Base-by-base conservation (phyloP, 2,888 invertebrate genomes). In the Hypselothyrea guttata region DNA sequence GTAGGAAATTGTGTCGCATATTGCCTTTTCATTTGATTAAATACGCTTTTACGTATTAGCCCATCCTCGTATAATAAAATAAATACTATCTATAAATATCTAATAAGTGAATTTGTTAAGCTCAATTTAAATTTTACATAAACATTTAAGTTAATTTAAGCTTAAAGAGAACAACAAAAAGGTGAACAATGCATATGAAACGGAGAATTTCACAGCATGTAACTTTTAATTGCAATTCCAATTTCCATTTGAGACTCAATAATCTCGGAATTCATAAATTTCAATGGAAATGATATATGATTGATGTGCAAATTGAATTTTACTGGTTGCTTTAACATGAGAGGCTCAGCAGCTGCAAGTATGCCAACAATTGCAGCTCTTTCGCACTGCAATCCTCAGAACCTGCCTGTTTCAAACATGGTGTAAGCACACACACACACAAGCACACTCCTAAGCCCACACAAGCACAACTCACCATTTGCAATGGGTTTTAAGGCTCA, bases 221-320 rank as follows among this genome's bases (percentile, higher is more conserved):
- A 7, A 7, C 30, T 30, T 30, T 30, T 18, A 16, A 2, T 16
- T 18, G 7, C 2, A 38, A 12, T 30, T 7, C 11, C 2, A 12
- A 28, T 18, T 12, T 45, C 15, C 11, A 40, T 12, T 16, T 11
- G 9, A n/a, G 13, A 12, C 4, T 46, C 31, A 35, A 28, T 9
- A 22, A 38, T 35, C 31, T 35, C 1, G 4, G 34, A 18, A 35
- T 11, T 27, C 45, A 38, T 52, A 44, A 13, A 45, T 33, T 22
- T 47, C 46, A 16, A 38, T 18, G 37, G 34, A 16, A 48, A 49
- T 46, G 67, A 58, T 58, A 22, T 37, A 71, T 48, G 53, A 53
- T 40, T 53, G 18, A 13, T 31, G 18, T 27, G 38, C 31, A 66
- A 66, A 65, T 66, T 40, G 71, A 65, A 49, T 53, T 48, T 33